These are phyloP conservation scores for Anoplolepis gracilipes DNA, from an alignment of 1,140 invertebrate genomes.

Conservation along the genomic window DNA sequence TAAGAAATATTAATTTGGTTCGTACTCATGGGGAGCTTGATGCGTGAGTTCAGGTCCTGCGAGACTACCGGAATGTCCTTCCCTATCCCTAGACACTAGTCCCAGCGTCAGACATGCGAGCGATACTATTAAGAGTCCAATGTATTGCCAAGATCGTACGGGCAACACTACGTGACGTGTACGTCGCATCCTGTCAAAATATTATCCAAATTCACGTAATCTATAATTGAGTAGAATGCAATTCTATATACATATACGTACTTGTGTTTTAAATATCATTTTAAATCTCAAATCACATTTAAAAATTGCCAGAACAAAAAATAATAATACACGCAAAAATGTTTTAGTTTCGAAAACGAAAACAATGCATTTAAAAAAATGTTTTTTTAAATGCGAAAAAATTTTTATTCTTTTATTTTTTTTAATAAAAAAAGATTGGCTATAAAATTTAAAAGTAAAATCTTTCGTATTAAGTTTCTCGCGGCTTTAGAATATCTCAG, in stretches of 20 bases:
- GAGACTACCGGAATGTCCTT: conserved; percentile 80
- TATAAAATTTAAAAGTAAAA: background rate
- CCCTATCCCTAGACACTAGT: conserved; percentile 80
- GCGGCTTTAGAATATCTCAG: background rate
- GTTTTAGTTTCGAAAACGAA: background rate
- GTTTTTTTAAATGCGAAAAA: background rate
- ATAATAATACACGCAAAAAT: background rate
- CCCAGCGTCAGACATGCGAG: conserved; percentile 82
- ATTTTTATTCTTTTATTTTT: background rate
- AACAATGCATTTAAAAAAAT: too few species aligned
- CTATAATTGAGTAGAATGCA: background rate
- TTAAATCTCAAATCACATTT: background rate
- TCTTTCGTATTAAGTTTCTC: background rate
- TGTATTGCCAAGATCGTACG: conserved; percentile 82
- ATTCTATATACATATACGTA: background rate
- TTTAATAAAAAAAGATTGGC: background rate
- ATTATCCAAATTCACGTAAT: background rate
- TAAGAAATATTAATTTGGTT: conserved; percentile 22
- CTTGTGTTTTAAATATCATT: too few species aligned
- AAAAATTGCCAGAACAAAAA: background rate
- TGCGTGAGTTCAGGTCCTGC: conserved; percentile 81
- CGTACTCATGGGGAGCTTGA: conserved; percentile 80
- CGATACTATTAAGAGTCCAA: conserved; percentile 81
- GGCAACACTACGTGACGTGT: conserved; percentile 80
- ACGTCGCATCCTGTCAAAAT: conserved; percentile 77